phyloP scores from a whole-genome alignment of 2,888 invertebrate genomes.

The Alviniconcha strummeri region DNA sequence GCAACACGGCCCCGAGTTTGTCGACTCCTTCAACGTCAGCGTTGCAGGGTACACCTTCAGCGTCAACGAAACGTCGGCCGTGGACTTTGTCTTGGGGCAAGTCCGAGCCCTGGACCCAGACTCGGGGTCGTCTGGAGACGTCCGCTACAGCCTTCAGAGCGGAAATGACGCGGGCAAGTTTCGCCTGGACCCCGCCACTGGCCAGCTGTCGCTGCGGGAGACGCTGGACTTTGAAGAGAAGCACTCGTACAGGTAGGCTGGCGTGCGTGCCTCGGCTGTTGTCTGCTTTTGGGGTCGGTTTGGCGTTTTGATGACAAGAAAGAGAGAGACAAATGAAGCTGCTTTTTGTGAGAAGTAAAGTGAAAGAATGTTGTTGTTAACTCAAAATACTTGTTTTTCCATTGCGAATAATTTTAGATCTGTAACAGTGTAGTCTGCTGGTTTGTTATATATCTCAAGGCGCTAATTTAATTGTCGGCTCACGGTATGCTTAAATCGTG shows the following conservation, averaged over 20 bases:
- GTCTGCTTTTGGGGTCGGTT: too few species aligned
- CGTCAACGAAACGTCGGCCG: constrained; percentile 34
- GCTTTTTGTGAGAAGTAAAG: too few species aligned
- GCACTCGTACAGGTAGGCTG: neutral
- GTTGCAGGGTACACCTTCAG: constrained; percentile 32
- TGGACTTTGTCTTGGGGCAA: constrained; percentile 36
- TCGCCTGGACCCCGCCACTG: neutral
- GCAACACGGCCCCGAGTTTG: constrained; percentile 42
- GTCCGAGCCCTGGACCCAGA: constrained; percentile 41
- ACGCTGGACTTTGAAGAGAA: constrained; percentile 28
- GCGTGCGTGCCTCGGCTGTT: too few species aligned
- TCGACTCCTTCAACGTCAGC: constrained; percentile 1
- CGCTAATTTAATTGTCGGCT: too few species aligned
- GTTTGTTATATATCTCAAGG: too few species aligned
- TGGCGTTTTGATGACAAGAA: too few species aligned
- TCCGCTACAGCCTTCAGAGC: constrained; percentile 28
- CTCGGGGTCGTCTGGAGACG: constrained; percentile 42
- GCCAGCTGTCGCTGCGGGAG: constrained; percentile 21
- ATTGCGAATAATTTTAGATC: too few species aligned
- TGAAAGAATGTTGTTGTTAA: too few species aligned
- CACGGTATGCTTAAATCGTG: too few species aligned
- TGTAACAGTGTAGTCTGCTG: too few species aligned
- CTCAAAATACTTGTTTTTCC: too few species aligned
- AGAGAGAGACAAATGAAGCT: too few species aligned
- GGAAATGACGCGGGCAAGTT: constrained; percentile 26